Evolutionary conservation across 2,888 invertebrate genomes (phyloP).

Genomic region (Eupithecia vulgata): DNA sequence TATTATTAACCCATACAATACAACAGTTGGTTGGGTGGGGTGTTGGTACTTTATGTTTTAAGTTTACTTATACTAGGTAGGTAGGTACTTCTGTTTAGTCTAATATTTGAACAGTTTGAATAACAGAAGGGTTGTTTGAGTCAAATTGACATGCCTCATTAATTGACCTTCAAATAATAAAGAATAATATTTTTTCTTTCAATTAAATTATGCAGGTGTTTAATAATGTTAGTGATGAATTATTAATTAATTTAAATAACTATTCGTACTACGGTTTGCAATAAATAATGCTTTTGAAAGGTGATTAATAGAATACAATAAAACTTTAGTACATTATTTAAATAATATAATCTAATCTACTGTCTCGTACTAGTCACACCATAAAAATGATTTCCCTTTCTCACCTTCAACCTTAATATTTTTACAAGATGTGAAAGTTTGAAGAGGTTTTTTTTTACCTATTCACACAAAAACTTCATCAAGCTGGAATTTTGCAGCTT

Average conservation of each 20-base stretch:
- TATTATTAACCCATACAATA: neutral
- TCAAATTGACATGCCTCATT: neutral
- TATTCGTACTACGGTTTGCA: neutral
- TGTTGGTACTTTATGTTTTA: neutral
- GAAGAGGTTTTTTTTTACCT: neutral
- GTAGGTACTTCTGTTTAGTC: neutral
- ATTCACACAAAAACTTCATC: neutral
- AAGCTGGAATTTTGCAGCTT: neutral
- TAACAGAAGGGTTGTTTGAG: conserved; percentile 1
- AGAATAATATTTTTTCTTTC: neutral
- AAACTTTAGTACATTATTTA: neutral
- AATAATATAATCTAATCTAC: neutral
- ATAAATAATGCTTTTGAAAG: neutral
- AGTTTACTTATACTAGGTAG: neutral
- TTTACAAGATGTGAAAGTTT: neutral
- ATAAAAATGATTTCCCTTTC: neutral
- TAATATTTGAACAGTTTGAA: conserved; percentile 12
- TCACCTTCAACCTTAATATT: too few relatives aligned
- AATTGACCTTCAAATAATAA: neutral
- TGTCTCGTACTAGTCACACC: neutral
- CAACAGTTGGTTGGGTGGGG: too few relatives aligned
- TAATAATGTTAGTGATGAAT: neutral
- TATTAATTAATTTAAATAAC: neutral
- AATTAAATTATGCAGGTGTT: neutral
- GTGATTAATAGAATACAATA: too few relatives aligned